A percentile compares a stretch with the other conserved stretches of the same genome.
These are phyloP conservation scores for Furcifer pardalis DNA, from an alignment of 2,797 vertebrate species.

Conservation along the genomic window DNA sequence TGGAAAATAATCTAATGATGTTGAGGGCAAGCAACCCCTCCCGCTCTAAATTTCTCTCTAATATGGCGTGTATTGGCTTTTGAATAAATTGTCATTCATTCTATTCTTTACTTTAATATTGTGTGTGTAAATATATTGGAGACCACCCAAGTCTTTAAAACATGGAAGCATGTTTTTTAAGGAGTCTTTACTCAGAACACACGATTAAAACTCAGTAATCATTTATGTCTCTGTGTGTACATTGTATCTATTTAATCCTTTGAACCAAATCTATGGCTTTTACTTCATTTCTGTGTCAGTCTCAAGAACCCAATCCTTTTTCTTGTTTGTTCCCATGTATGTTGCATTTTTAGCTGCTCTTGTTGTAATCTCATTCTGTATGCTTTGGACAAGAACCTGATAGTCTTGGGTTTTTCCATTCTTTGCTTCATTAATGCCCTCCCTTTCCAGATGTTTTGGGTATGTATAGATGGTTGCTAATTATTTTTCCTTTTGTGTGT, in stretches of 20 bases:
- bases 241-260: slow-evolving; percentile 53
- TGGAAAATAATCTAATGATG: no score
- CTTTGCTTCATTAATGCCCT: slow-evolving; percentile 81
- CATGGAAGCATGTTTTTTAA: slow-evolving; percentile 22
- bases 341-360: slow-evolving; percentile 42
- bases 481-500: slow-evolving; percentile 61
- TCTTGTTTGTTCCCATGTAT: slow-evolving; percentile 52
- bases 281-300: slow-evolving; percentile 57
- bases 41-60: neutral
- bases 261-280: slow-evolving; percentile 54
- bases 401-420: slow-evolving; percentile 83
- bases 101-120: neutral
- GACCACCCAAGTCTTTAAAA: neutral
- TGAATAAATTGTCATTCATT: neutral
- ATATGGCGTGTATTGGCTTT: neutral
- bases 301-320: slow-evolving; percentile 48
- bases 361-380: slow-evolving; percentile 67
- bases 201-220: slow-evolving; percentile 25
- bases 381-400: slow-evolving; percentile 71
- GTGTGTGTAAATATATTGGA: slow-evolving; percentile 13
- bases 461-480: slow-evolving; percentile 82
- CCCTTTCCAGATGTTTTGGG: slow-evolving; percentile 87
- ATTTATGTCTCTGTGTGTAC: slow-evolving; percentile 14
- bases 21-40: neutral
- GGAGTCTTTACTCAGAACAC: slow-evolving; percentile 7